Evolutionary conservation across 2,888 invertebrate species (phyloP), one percentile per base, ranked within the genome.

Genomic region (Epirrhoe alternata): DNA sequence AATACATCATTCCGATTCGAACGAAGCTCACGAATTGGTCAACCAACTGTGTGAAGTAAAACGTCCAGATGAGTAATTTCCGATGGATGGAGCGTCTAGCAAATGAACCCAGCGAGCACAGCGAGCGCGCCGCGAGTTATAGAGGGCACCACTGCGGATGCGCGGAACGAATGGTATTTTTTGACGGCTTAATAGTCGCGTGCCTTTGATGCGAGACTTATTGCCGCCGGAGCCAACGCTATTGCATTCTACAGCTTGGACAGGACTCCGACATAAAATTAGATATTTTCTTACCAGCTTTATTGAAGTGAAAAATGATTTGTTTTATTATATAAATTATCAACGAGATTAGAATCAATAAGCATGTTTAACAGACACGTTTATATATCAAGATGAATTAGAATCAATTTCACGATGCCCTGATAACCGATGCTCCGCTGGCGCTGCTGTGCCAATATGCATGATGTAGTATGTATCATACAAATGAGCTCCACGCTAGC

Each of bases 31-130:
- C 1, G 14, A 47, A 12, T 42, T 42, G 38, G 38, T 47, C 47
- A 16, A 47, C 16, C 47, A 16, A 47, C 47, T 16, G 47, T 47
- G 14, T 16, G 7, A 47, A 45, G 14, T 10, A 6, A 1, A 14
- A 47, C 16, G 51, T 51, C 12, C 30, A 30, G 5, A 12, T 51
- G 51, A 51, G 10, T 51, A 12, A 51, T 51, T 12, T 51, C 51
- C 30, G 30, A n/a, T 51, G 10, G 49, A 5, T 30, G 51, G 24
- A 51, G 12, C 30, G 12, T n/a, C 51, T 24, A 5, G 12, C 10
- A 12, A 50, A 49, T 49, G 49, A 16, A 8, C 5, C 17, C 16
- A 16, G 49, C 49, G 8, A 38, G 38, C 12, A 12, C 12, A 42
- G 38, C 38, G 12, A 24, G 24, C 24, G 35, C 5, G 35, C 35